Evolutionary conservation across 1,140 invertebrate species (phyloP).

Genomic region (Physella acuta): DNA sequence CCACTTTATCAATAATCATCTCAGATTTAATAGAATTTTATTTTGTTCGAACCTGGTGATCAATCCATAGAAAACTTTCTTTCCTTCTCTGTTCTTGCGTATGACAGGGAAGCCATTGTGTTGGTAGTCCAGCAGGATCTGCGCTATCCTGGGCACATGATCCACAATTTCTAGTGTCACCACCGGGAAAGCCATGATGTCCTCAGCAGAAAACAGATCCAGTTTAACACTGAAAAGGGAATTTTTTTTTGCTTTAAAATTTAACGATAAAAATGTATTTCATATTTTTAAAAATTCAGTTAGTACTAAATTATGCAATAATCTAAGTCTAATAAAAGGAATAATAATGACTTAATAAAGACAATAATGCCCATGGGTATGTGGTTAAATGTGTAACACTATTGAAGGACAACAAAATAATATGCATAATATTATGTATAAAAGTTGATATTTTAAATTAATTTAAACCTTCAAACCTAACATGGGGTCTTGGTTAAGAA

Average conservation of each 20-base stretch:
- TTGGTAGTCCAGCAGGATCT: constrained; percentile 51
- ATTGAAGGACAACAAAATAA: too few species aligned
- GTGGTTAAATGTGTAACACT: too few species aligned
- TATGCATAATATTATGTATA: too few species aligned
- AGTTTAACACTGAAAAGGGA: constrained; percentile 57
- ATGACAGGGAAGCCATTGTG: constrained; percentile 61
- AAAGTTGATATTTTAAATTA: too few species aligned
- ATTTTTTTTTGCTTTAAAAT: neutral
- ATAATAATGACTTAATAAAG: too few species aligned
- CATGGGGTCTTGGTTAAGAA: too few species aligned
- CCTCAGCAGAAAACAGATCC: constrained; percentile 55
- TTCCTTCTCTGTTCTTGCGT: constrained; percentile 36
- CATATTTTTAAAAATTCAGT: neutral
- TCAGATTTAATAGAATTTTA: too few species aligned
- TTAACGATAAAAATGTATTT: neutral
- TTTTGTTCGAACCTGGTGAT: constrained; percentile 59
- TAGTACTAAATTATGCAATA: too few species aligned
- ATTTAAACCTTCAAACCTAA: too few species aligned
- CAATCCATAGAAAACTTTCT: constrained; percentile 50
- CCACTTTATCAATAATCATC: too few species aligned
- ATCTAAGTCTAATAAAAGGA: too few species aligned
- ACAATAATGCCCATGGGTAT: too few species aligned
- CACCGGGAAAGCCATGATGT: constrained; percentile 58
- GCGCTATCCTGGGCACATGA: constrained; percentile 45
- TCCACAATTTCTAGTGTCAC: constrained; percentile 48